phyloP scores from a whole-genome alignment of 2,113 vertebrate species.

The Periophthalmus modestus region DNA sequence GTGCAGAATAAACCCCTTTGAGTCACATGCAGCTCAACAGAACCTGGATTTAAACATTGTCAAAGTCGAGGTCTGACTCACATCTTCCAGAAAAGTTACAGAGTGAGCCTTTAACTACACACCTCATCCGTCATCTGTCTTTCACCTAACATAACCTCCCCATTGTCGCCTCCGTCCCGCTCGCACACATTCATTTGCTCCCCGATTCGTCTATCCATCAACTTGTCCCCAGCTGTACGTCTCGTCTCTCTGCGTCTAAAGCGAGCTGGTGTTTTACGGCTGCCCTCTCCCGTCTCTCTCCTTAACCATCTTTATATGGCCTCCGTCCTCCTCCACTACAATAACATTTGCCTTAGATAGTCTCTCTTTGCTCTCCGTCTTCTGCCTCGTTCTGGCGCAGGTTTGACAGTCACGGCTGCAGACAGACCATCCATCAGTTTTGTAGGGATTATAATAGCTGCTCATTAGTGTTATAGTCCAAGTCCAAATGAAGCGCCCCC shows the following conservation, averaged over 20 bases:
- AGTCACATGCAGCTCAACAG: too few relatives aligned
- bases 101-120: not conserved
- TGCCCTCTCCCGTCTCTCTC: slow-evolving; percentile 38
- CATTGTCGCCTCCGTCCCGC: not conserved
- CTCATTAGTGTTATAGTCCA: slow-evolving; percentile 2
- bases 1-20: too few relatives aligned
- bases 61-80: too few relatives aligned
- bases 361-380: not conserved
- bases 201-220: slow-evolving; percentile 53
- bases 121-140: slow-evolving; percentile 6
- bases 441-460: slow-evolving; percentile 6
- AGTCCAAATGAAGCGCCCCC: slow-evolving; percentile 4
- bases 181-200: slow-evolving; percentile 15
- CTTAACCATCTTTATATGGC: slow-evolving; percentile 17
- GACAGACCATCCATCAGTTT: slow-evolving; percentile 6
- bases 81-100: too few relatives aligned
- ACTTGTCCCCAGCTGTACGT: slow-evolving; percentile 39
- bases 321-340: not conserved
- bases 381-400: not conserved
- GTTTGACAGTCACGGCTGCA: not conserved
- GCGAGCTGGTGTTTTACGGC: slow-evolving; percentile 39
- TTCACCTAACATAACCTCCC: slow-evolving; percentile 8
- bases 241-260: slow-evolving; percentile 34
- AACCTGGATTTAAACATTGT: too few relatives aligned
- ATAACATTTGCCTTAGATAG: not conserved